A percentile compares a stretch with the other conserved stretches of the same genome.
phyloP scores from a whole-genome alignment of 2,888 invertebrate genomes.

The Caenorhabditis imperialis region DNA sequence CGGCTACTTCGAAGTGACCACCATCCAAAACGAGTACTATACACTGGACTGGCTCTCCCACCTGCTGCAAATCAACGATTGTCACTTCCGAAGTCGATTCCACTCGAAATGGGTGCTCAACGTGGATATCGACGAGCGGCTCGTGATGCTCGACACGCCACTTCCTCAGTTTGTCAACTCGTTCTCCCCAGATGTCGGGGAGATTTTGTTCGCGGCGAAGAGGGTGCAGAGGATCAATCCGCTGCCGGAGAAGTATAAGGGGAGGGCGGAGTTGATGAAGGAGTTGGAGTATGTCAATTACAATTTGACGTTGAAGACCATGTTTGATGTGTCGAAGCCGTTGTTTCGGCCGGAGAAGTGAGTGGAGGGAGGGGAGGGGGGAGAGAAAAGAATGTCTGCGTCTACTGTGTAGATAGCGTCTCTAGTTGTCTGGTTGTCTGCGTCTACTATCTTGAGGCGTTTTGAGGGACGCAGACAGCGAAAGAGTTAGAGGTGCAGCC shows the following conservation, averaged over 20 bases:
- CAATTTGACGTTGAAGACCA: neutral
- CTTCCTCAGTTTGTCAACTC: neutral
- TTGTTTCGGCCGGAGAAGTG: conserved; percentile 2
- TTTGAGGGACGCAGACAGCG: no score
- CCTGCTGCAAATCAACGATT: conserved; percentile 16
- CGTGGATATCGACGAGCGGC: conserved; percentile 31
- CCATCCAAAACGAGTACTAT: conserved; percentile 2
- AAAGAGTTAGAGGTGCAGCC: no score
- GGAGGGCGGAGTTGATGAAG: neutral
- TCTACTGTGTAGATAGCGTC: no score
- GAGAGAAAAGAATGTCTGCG: no score
- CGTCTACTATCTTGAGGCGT: no score
- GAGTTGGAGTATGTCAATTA: conserved; percentile 3
- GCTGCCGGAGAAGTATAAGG: neutral
- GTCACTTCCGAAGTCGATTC: conserved; percentile 21
- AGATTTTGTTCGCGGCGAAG: neutral
- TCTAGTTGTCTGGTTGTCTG: neutral
- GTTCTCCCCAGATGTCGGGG: neutral
- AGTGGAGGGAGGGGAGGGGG: no score
- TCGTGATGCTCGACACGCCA: conserved; percentile 7
- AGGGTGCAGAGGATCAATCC: neutral
- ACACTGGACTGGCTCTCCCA: conserved; percentile 12
- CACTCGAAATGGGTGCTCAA: conserved; percentile 41
- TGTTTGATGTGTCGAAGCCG: neutral
- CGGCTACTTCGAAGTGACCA: conserved; percentile 10